Conservation (phyloP, 2,888 invertebrate species). For the Sipha maydis region DNA sequence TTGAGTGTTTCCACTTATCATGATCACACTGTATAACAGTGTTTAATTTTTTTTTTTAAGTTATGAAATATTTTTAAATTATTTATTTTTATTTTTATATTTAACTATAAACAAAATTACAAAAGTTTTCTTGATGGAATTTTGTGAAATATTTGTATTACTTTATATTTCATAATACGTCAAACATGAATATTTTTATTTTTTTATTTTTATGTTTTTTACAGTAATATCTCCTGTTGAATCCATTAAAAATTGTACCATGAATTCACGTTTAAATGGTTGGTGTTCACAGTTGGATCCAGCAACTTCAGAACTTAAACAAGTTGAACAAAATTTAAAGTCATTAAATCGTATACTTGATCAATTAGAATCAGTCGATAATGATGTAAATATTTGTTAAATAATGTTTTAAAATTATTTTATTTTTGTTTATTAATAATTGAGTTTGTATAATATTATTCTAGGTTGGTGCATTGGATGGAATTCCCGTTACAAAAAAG, state of each 20-base stretch:
- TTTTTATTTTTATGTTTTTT: background rate
- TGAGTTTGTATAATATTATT: background rate
- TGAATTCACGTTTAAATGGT: conserved; percentile 70
- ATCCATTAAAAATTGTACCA: conserved; percentile 65
- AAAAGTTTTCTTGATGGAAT: background rate
- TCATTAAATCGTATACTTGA: conserved; percentile 76
- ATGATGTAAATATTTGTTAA: conserved; percentile 68
- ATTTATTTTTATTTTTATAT: too few relatives aligned
- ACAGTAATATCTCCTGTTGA: conserved; percentile 56
- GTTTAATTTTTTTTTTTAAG: too few relatives aligned
- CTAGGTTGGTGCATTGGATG: conserved; percentile 68
- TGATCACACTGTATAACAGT: too few relatives aligned
- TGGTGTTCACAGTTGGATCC: conserved; percentile 75
- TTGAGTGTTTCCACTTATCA: too few relatives aligned
- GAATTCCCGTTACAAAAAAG: conserved; percentile 75
- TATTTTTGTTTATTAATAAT: conserved; percentile 21
- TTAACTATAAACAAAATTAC: too few relatives aligned
- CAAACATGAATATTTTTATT: background rate
- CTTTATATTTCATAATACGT: background rate
- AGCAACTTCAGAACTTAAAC: conserved; percentile 75
- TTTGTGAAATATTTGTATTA: background rate
- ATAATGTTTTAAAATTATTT: background rate
- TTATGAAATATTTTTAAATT: too few relatives aligned
- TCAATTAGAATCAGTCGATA: conserved; percentile 68
- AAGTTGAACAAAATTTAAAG: conserved; percentile 77